phyloP scores from a whole-genome alignment of 2,797 vertebrate genomes.

The Notolabrus celidotus region DNA sequence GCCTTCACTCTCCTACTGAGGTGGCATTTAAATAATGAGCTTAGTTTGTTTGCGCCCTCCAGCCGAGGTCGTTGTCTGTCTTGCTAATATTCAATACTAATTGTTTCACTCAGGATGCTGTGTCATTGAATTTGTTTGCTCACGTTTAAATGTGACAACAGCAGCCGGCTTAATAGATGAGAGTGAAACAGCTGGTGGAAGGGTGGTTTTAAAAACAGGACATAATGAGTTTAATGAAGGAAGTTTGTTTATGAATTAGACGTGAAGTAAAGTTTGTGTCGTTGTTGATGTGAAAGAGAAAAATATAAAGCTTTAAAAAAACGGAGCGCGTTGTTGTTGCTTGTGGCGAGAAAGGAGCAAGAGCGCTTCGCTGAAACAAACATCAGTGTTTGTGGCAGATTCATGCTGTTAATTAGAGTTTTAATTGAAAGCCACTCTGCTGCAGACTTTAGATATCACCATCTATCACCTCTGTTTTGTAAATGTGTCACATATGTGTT shows the following conservation, averaged over 20 bases:
- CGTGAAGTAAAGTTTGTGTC: conserved; percentile 14
- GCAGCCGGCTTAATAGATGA: conserved; percentile 43
- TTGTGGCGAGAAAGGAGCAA: conserved; percentile 7
- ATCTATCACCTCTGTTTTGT: conserved; percentile 58
- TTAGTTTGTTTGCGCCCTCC: conserved; percentile 75
- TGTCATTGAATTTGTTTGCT: conserved; percentile 41
- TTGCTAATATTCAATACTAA: conserved; percentile 63
- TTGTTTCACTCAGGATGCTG: conserved; percentile 54
- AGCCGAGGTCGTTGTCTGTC: conserved; percentile 54
- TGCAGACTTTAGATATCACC: neutral
- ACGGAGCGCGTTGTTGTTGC: conserved; percentile 22
- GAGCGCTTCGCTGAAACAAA: conserved; percentile 3
- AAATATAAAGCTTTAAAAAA: neutral
- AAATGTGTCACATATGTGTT: conserved; percentile 42
- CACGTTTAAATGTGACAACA: conserved; percentile 40
- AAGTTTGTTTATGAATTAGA: conserved; percentile 24
- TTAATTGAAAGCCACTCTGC: neutral
- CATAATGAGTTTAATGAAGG: conserved; percentile 15
- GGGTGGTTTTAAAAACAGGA: conserved; percentile 25
- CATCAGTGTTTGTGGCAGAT: conserved; percentile 15
- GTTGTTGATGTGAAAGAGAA: neutral
- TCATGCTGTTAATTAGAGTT: conserved; percentile 22
- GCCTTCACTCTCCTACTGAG: conserved; percentile 69
- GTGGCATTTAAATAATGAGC: conserved; percentile 84
- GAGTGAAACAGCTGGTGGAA: conserved; percentile 18